A percentile compares a stretch with the other conserved stretches of the same genome.
These are phyloP conservation scores for Oryctes rhinoceros DNA, from an alignment of 1,140 invertebrate genomes.

Conservation along the genomic window DNA sequence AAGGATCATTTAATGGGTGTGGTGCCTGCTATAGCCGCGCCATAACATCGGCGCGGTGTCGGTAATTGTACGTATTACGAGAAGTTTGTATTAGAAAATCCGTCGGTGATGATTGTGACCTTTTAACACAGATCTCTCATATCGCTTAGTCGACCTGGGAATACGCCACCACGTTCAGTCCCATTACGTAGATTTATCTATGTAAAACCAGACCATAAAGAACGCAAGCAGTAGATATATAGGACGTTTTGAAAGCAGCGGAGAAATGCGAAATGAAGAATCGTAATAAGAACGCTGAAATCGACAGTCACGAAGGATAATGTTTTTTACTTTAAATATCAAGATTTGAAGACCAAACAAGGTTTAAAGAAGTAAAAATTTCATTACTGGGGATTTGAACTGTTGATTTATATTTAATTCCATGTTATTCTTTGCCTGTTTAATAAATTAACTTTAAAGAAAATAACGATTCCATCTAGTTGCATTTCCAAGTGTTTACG, in stretches of 20 bases:
- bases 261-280: too few relatives aligned
- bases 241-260: not conserved
- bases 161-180: conserved; percentile 20
- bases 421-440: too few relatives aligned
- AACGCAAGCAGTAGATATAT: not conserved
- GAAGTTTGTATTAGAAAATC: conserved; percentile 31
- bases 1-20: not conserved
- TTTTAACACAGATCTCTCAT: conserved; percentile 28
- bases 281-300: too few relatives aligned
- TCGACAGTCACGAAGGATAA: too few relatives aligned
- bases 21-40: not conserved
- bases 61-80: conserved; percentile 32
- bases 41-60: not conserved
- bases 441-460: too few relatives aligned
- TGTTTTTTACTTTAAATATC: too few relatives aligned
- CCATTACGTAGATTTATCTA: conserved; percentile 8
- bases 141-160: conserved; percentile 3
- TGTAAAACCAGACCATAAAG: conserved; percentile 5
- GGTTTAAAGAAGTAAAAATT: too few relatives aligned
- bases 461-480: too few relatives aligned
- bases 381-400: too few relatives aligned
- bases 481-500: too few relatives aligned
- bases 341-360: too few relatives aligned
- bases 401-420: too few relatives aligned
- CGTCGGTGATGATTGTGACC: conserved; percentile 27